Evolutionary conservation across 92 coral and sea anemone genomes (phyloP).

Genomic region (Actinostola sp.): DNA sequence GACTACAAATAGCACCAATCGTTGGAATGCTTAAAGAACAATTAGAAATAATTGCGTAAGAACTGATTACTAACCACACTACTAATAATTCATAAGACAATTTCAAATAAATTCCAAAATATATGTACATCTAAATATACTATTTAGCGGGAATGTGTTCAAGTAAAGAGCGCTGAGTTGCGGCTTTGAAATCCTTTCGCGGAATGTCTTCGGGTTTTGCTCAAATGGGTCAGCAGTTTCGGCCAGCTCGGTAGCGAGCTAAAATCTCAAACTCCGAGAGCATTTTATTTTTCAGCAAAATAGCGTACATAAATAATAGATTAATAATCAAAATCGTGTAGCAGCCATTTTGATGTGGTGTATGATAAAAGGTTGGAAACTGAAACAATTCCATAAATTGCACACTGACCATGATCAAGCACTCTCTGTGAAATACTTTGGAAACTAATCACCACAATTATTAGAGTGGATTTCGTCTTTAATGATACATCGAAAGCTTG

Average conservation of each 20-base stretch:
- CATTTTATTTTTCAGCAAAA: constrained; percentile 15
- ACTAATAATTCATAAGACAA: constrained; percentile 21
- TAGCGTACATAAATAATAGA: constrained; percentile 17
- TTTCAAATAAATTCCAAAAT: not conserved
- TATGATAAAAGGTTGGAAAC: constrained; percentile 1
- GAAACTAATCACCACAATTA: too few relatives aligned
- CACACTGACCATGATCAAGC: too few relatives aligned
- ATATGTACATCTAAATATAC: too few relatives aligned
- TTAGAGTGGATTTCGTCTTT: too few relatives aligned
- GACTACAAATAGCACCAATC: constrained; percentile 10
- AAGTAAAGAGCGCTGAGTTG: too few relatives aligned
- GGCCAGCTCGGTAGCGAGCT: not conserved
- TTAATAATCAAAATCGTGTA: not conserved
- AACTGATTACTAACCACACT: constrained; percentile 24
- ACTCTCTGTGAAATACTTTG: too few relatives aligned
- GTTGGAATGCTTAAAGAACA: constrained; percentile 8
- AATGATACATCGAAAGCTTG: not conserved
- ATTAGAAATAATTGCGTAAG: constrained; percentile 11
- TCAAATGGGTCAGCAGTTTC: not conserved
- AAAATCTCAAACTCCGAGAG: not conserved
- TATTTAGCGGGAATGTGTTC: too few relatives aligned
- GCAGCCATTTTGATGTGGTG: constrained; percentile 19
- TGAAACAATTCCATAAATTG: not conserved
- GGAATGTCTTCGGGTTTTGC: too few relatives aligned
- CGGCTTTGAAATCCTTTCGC: too few relatives aligned